Percentiles rank a stretch among this genome's conserved stretches.
phyloP scores from a whole-genome alignment of 2,797 vertebrate species.

The Anas flavirostris region DNA sequence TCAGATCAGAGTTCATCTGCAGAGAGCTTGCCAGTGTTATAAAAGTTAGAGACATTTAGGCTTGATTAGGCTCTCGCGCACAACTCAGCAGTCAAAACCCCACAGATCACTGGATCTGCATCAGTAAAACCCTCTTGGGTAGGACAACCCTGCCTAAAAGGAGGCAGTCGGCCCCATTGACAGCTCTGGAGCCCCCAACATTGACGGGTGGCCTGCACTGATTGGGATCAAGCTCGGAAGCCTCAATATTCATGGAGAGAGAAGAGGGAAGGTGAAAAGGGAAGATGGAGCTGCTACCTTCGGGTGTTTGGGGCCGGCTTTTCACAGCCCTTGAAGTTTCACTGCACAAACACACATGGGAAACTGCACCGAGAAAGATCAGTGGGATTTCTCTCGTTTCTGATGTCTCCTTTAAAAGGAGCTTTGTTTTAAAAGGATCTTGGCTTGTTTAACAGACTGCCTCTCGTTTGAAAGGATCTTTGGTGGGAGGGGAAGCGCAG shows the following conservation, averaged over 20 bases:
- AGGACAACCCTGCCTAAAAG: background rate
- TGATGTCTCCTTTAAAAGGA: background rate
- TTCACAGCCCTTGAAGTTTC: background rate
- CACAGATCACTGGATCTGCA: background rate
- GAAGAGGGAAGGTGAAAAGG: background rate
- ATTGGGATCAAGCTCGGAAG: background rate
- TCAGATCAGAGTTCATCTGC: constrained; percentile 24
- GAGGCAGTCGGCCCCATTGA: accelerated
- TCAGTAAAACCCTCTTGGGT: background rate
- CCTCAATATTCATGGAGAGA: background rate
- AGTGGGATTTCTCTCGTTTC: background rate
- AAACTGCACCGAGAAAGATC: background rate
- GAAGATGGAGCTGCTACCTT: background rate
- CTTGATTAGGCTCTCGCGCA: background rate
- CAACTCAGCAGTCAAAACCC: background rate
- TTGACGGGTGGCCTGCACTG: background rate
- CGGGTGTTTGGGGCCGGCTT: background rate
- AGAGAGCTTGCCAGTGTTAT: background rate
- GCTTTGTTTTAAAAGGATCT: background rate
- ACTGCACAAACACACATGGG: accelerated
- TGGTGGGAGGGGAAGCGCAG: accelerated
- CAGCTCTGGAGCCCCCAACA: background rate
- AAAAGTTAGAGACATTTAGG: constrained; percentile 10
- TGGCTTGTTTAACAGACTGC: background rate
- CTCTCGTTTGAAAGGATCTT: background rate